These are phyloP conservation scores for Ormyrus labotus DNA, from an alignment of 2,888 invertebrate species.

Conservation along the genomic window DNA sequence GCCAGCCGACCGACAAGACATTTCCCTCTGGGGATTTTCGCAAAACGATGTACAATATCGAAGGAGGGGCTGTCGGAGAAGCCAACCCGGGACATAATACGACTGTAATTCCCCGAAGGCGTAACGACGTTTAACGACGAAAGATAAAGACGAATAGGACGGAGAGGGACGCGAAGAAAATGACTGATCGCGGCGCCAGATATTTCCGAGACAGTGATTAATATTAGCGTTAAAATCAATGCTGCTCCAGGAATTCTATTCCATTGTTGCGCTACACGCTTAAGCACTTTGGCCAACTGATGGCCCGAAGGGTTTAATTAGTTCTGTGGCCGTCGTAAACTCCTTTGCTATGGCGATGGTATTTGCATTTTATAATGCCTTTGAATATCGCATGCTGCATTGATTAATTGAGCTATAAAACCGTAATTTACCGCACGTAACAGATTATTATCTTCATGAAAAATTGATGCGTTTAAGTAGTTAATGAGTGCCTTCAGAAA, in stretches of 20 bases:
- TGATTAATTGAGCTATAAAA: slow-evolving; percentile 25
- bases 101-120: slow-evolving; percentile 42
- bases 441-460: slow-evolving; percentile 8
- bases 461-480: neutral
- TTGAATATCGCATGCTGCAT: slow-evolving; percentile 12
- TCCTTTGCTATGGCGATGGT: neutral
- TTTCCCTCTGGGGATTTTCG: neutral
- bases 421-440: slow-evolving; percentile 3
- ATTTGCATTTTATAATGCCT: slow-evolving; percentile 35
- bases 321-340: slow-evolving; percentile 12
- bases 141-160: slow-evolving; percentile 42
- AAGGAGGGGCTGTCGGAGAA: neutral
- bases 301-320: slow-evolving; percentile 22
- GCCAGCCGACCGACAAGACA: slow-evolving; percentile 1
- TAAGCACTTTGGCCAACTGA: no score
- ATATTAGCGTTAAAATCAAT: neutral
- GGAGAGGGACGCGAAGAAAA: neutral
- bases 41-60: slow-evolving; percentile 28
- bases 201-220: neutral
- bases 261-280: neutral
- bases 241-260: neutral
- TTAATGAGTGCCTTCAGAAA: neutral
- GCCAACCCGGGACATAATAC: slow-evolving; percentile 15
- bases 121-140: slow-evolving; percentile 35
- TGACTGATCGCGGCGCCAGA: slow-evolving; percentile 2